A percentile compares a stretch with the other conserved stretches of the same genome.
Evolutionary conservation across 2,113 vertebrate genomes (phyloP).

Genomic region (Oncorhynchus nerka): DNA sequence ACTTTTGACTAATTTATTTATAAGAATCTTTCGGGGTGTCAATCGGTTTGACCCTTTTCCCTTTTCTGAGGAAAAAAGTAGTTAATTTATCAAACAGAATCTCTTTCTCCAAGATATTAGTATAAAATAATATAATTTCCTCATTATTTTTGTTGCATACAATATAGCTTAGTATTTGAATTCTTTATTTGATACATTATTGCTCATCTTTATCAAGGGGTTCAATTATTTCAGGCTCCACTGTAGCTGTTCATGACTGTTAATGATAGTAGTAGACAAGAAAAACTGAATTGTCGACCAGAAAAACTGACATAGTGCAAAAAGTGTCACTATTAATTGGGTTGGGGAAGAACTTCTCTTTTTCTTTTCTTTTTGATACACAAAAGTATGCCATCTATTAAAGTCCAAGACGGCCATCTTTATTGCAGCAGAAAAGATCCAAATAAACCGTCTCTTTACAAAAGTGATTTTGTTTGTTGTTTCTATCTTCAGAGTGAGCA

Average conservation of each 20-base stretch:
- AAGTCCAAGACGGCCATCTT: constrained; percentile 28
- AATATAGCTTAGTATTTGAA: too few relatives aligned
- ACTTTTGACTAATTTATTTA: too few relatives aligned
- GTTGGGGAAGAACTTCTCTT: not conserved
- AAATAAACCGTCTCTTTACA: constrained; percentile 45
- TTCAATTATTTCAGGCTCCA: too few relatives aligned
- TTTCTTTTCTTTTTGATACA: not conserved
- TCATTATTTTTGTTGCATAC: too few relatives aligned
- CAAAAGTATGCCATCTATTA: not conserved
- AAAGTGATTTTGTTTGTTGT: constrained; percentile 47
- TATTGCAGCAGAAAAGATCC: constrained; percentile 54
- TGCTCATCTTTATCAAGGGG: too few relatives aligned
- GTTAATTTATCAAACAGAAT: too few relatives aligned
- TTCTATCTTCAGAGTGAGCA: constrained; percentile 6
- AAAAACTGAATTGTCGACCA: constrained; percentile 17
- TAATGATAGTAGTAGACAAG: constrained; percentile 8
- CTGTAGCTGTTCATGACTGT: constrained; percentile 9
- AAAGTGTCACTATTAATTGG: constrained; percentile 2
- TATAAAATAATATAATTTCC: too few relatives aligned
- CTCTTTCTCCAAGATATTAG: too few relatives aligned
- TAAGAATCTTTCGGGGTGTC: too few relatives aligned
- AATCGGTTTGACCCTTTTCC: too few relatives aligned
- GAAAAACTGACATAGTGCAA: constrained; percentile 43
- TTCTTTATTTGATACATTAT: too few relatives aligned
- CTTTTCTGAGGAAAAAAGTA: too few relatives aligned